Evolutionary conservation across 2,797 vertebrate genomes (phyloP), one percentile per base, ranked within the genome.

Genomic region (Urophycis tenuis): DNA sequence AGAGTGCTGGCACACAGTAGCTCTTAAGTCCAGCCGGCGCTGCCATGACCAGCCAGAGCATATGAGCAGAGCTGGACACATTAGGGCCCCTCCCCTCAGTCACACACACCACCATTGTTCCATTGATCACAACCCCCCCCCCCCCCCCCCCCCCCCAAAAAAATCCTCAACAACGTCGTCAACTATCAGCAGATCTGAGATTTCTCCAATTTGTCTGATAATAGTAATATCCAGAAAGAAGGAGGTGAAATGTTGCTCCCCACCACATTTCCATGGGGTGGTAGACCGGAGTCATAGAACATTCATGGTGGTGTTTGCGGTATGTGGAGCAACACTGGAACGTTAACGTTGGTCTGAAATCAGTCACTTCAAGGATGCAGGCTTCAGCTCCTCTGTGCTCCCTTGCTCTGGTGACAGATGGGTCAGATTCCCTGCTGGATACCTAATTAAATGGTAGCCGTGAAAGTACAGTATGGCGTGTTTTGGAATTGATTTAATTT

Each of bases 101-200:
- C 11, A 67, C 60, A 64, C 60, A 67, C 25, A 67, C n/a, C 60
- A 67, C n/a, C 60, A 67, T 67, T 67, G n/a, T 67, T 67, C 60
- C 25, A 29, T 12, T 29, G 25, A 25, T 12, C 60, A 10, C 60
- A 67, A 67, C 60, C n/a, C 12, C 41, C 10, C 33, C 3, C 3
- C 33, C 33, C 33, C 22, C 53, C 22, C n/a, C 12, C 41, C 10
- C 33, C 3, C 3, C 33, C 33, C 33, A 5, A 22, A 5, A 60
- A 60, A 60, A 60, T 7, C 53, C 53, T 60, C 53, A n/a, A n/a
- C n/a, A n/a, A 60, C 53, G 7, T 7, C 25, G 53, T 67, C 10
- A 67, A 12, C 60, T 67, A 5, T 19, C 49, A 25, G 53, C 39
- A 41, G 14, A 15, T 45, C 41, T 45, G 41, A 45, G 41, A 45